These are phyloP conservation scores for Chunga burmeisteri DNA, from an alignment of 2,113 vertebrate genomes.

Conservation along the genomic window DNA sequence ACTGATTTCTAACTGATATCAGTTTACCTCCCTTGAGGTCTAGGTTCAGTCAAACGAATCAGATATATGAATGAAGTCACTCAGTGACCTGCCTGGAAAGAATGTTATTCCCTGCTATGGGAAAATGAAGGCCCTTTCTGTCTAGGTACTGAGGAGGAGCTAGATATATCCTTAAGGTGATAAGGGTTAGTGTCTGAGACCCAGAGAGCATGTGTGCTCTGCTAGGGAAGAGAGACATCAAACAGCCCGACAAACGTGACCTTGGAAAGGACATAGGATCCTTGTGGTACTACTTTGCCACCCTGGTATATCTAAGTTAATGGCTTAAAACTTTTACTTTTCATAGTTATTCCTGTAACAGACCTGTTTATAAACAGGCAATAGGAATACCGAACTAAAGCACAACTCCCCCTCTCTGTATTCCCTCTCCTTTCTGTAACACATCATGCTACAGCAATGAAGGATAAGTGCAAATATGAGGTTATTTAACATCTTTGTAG, in stretches of 20 bases:
- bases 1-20: neutral
- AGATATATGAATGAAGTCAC: neutral
- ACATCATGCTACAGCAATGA: neutral
- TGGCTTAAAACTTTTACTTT: neutral
- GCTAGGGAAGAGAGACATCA: neutral
- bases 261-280: neutral
- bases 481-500: neutral
- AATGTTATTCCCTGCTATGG: neutral
- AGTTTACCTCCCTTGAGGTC: neutral
- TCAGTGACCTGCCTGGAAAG: neutral
- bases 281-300: neutral
- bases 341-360: neutral
- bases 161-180: neutral
- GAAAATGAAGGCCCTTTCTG: neutral
- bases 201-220: fast-evolving
- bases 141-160: neutral
- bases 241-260: neutral
- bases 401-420: neutral
- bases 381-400: neutral
- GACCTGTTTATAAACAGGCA: neutral
- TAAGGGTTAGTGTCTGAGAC: neutral
- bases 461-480: neutral
- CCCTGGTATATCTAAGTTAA: neutral
- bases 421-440: neutral
- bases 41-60: neutral